These are phyloP conservation scores for Seriola rivoliana DNA, from an alignment of 2,113 vertebrate species.

Conservation along the genomic window DNA sequence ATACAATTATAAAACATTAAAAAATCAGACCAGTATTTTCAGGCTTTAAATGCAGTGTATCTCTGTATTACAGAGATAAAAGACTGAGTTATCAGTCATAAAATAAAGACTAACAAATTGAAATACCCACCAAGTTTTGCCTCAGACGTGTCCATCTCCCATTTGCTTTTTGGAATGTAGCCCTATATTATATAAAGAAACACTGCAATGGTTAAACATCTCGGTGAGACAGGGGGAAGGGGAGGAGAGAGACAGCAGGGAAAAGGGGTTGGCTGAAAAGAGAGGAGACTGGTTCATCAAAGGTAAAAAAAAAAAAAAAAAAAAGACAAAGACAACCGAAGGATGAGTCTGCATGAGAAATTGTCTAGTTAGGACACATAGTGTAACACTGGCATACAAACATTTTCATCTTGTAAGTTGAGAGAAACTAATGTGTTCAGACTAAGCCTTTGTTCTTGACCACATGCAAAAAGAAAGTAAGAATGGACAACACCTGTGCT, in stretches of 20 bases:
- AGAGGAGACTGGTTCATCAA: constrained; percentile 68
- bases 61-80: neutral
- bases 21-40: neutral
- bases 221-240: constrained; percentile 46
- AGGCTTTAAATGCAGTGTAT: neutral
- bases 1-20: neutral
- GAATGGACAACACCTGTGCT: neutral
- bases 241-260: constrained; percentile 57
- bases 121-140: constrained; percentile 97
- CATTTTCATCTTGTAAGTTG: constrained; percentile 7
- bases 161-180: constrained; percentile 99
- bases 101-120: constrained; percentile 9
- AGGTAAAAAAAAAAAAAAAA: constrained; percentile 42
- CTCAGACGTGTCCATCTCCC: constrained; percentile 99
- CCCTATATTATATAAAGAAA: constrained; percentile 98
- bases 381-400: constrained; percentile 59
- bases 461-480: constrained; percentile 15
- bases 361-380: constrained; percentile 18
- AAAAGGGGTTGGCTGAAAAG: constrained; percentile 60
- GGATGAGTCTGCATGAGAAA: constrained; percentile 45
- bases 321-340: constrained; percentile 38
- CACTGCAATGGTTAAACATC: constrained; percentile 93
- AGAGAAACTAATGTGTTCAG: constrained; percentile 23
- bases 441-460: neutral
- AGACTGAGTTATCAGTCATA: neutral